phyloP scores from a whole-genome alignment of 1,140 invertebrate genomes.

The Scaptodrosophila lebanonensis region DNA sequence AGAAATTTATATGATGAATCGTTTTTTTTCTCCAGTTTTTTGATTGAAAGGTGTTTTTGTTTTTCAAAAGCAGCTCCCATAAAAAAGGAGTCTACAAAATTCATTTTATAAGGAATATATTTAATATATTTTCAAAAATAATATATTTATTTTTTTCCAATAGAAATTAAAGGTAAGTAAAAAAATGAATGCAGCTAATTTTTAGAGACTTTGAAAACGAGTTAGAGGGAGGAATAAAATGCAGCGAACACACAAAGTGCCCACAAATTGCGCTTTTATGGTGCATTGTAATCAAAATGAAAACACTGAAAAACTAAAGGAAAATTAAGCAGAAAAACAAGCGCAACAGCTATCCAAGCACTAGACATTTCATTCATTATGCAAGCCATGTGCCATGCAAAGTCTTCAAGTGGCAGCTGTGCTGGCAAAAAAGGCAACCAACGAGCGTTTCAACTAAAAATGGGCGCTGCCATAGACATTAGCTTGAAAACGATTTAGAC shows the following conservation, averaged over 20 bases:
- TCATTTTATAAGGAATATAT: too few relatives aligned
- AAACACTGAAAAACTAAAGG: slow-evolving; percentile 37
- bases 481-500: slow-evolving; percentile 52
- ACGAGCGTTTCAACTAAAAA: slow-evolving; percentile 13
- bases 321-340: slow-evolving; percentile 47
- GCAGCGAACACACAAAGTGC: slow-evolving; percentile 34
- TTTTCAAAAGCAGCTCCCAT: too few relatives aligned
- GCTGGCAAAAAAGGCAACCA: slow-evolving; percentile 16
- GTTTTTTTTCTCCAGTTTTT: too few relatives aligned
- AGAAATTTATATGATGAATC: too few relatives aligned
- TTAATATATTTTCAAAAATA: too few relatives aligned
- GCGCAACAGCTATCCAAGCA: slow-evolving; percentile 13
- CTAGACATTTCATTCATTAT: slow-evolving; percentile 57
- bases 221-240: too few relatives aligned
- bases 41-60: too few relatives aligned
- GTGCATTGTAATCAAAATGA: slow-evolving; percentile 50
- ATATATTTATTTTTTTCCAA: too few relatives aligned
- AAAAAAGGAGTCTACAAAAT: too few relatives aligned
- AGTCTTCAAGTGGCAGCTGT: slow-evolving; percentile 47
- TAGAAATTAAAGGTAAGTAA: too few relatives aligned
- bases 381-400: slow-evolving; percentile 64
- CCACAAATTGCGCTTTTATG: slow-evolving; percentile 65
- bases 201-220: too few relatives aligned
- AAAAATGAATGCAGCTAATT: too few relatives aligned
- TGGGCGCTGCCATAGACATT: slow-evolving; percentile 42